Evolutionary conservation across 92 coral and sea anemone genomes (phyloP).

Genomic region (Parazoanthus swiftii): DNA sequence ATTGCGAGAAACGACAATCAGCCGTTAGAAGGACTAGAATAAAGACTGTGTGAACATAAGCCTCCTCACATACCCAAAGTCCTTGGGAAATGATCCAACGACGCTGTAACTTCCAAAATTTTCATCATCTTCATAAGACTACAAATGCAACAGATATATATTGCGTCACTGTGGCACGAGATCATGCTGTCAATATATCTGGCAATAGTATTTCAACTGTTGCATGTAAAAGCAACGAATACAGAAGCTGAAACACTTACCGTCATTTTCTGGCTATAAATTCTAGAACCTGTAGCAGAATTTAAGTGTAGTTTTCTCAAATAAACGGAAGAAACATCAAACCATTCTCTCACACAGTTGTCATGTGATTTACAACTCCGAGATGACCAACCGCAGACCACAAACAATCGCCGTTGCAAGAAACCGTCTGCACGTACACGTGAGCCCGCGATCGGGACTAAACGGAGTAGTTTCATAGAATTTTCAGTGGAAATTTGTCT

Average conservation of each 20-base stretch:
- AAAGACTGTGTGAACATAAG: background rate
- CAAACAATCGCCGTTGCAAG: background rate
- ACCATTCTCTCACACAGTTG: constrained; percentile 19
- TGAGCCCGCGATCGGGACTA: too few species aligned
- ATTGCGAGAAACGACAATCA: too few species aligned
- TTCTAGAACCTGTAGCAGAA: background rate
- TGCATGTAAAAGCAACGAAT: background rate
- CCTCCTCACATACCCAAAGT: constrained; percentile 79
- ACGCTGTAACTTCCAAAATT: constrained; percentile 96
- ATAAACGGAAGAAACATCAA: background rate
- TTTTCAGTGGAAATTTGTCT: too few species aligned
- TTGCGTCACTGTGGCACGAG: background rate
- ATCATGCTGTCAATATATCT: too few species aligned
- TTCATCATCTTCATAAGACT: constrained; percentile 95
- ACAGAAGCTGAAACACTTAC: background rate
- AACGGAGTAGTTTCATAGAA: too few species aligned
- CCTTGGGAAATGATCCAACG: constrained; percentile 97
- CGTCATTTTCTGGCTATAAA: constrained; percentile 25
- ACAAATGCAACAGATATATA: background rate
- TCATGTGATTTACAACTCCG: constrained; percentile 36
- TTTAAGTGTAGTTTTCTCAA: background rate
- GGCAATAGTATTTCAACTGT: background rate
- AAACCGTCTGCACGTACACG: too few species aligned
- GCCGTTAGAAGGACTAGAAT: background rate
- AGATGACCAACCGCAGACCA: constrained; percentile 28